A percentile compares a stretch with the other conserved stretches of the same genome.
Evolutionary conservation across 2,888 invertebrate genomes (phyloP).

Genomic region (Synergus itoensis): DNA sequence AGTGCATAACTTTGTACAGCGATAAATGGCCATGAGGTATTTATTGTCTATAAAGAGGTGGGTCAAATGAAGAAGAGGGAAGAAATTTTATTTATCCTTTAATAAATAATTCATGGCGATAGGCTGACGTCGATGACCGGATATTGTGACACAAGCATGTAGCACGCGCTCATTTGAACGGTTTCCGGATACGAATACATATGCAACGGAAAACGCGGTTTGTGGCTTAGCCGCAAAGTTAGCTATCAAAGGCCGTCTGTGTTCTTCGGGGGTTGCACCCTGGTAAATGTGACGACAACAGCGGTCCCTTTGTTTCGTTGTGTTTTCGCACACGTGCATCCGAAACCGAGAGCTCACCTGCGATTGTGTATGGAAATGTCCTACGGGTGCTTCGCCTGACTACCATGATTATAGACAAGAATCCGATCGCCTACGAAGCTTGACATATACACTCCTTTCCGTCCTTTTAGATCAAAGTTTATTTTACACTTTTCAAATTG

Average conservation of each 20-base stretch:
- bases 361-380: conserved; percentile 44
- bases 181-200: conserved; percentile 25
- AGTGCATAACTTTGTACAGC: too few species aligned
- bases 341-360: conserved; percentile 9
- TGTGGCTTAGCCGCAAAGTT: conserved; percentile 56
- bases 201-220: conserved; percentile 33
- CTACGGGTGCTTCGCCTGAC: conserved; percentile 51
- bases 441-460: neutral
- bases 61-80: neutral
- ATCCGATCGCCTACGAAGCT: neutral
- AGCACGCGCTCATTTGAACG: conserved; percentile 27
- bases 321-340: conserved; percentile 44
- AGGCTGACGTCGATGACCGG: conserved; percentile 31
- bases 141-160: conserved; percentile 39
- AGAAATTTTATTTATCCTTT: conserved; percentile 24
- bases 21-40: too few species aligned
- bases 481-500: conserved; percentile 45
- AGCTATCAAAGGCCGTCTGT: conserved; percentile 58
- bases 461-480: conserved; percentile 49
- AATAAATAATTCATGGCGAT: conserved; percentile 36
- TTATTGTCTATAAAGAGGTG: neutral
- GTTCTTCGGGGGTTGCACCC: conserved; percentile 42
- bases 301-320: conserved; percentile 55
- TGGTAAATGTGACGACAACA: conserved; percentile 42
- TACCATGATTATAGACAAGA: conserved; percentile 50